These are phyloP conservation scores for Hippocampus comes DNA, from an alignment of 2,113 vertebrate species.

Conservation along the genomic window DNA sequence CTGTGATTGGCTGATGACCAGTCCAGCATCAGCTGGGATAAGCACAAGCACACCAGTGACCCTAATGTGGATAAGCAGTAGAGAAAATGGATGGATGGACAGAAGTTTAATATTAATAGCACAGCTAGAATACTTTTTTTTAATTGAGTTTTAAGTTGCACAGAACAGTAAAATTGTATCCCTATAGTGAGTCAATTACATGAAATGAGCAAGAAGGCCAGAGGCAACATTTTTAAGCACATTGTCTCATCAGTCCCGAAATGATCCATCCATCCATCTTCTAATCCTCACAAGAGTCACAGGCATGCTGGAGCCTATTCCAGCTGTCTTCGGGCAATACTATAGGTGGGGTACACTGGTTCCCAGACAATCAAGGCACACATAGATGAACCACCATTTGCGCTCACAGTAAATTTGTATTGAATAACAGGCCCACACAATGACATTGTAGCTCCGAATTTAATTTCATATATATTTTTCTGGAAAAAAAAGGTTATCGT, in stretches of 20 bases:
- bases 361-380: too few species aligned
- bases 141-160: background rate
- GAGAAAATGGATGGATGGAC: background rate
- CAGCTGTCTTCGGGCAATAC: too few species aligned
- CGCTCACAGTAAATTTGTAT: too few species aligned
- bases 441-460: too few species aligned
- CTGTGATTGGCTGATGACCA: background rate
- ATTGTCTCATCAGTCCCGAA: slow-evolving; percentile 3
- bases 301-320: too few species aligned
- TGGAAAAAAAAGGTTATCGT: too few species aligned
- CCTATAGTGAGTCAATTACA: background rate
- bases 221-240: slow-evolving; percentile 22
- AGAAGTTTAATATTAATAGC: background rate
- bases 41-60: background rate
- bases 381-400: too few species aligned
- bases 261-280: too few species aligned
- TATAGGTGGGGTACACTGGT: too few species aligned
- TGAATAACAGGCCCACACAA: too few species aligned
- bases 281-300: too few species aligned
- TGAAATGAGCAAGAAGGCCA: slow-evolving; percentile 34
- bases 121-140: background rate
- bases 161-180: background rate
- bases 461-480: too few species aligned
- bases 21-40: background rate
- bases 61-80: background rate